phyloP scores from a whole-genome alignment of 2,888 invertebrate genomes.

The Drosophila seclusa region DNA sequence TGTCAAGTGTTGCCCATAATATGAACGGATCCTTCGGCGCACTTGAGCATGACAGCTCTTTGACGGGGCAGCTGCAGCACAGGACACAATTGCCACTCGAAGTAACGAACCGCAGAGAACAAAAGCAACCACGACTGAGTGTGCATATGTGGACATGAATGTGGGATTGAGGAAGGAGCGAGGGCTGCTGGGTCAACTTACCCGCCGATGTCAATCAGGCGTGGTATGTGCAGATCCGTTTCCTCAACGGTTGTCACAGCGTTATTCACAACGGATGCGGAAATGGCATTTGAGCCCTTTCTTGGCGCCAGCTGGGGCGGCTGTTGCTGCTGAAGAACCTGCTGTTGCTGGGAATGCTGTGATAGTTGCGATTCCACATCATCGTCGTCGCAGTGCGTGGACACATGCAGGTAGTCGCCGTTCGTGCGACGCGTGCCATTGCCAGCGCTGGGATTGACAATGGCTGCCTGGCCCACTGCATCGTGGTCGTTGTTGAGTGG shows the following conservation, averaged over 20 bases:
- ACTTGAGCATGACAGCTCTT: constrained; percentile 80
- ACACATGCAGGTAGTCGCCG: constrained; percentile 90
- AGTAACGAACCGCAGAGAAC: constrained; percentile 78
- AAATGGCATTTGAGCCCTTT: constrained; percentile 56
- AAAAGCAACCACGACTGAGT: constrained; percentile 46
- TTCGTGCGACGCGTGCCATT: constrained; percentile 85
- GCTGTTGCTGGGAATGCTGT: constrained; percentile 50
- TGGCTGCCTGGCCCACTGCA: constrained; percentile 80
- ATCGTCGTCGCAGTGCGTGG: constrained; percentile 87
- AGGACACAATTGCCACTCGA: constrained; percentile 77
- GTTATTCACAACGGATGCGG: constrained; percentile 61
- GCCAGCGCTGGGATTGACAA: constrained; percentile 84
- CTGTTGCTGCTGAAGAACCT: constrained; percentile 50
- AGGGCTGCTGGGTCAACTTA: constrained; percentile 81
- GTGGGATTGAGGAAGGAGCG: background rate
- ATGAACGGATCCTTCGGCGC: constrained; percentile 57
- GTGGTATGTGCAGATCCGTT: constrained; percentile 89
- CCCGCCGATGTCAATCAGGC: constrained; percentile 88
- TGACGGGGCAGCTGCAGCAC: constrained; percentile 66
- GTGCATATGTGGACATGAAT: background rate
- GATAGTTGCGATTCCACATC: constrained; percentile 84
- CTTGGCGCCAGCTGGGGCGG: constrained; percentile 23
- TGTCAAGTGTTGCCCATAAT: constrained; percentile 83
- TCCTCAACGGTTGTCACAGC: constrained; percentile 79
- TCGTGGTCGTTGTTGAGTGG: constrained; percentile 72